Conservation (phyloP, 1,140 invertebrate species). For the Ceratosolen solmsi region DNA sequence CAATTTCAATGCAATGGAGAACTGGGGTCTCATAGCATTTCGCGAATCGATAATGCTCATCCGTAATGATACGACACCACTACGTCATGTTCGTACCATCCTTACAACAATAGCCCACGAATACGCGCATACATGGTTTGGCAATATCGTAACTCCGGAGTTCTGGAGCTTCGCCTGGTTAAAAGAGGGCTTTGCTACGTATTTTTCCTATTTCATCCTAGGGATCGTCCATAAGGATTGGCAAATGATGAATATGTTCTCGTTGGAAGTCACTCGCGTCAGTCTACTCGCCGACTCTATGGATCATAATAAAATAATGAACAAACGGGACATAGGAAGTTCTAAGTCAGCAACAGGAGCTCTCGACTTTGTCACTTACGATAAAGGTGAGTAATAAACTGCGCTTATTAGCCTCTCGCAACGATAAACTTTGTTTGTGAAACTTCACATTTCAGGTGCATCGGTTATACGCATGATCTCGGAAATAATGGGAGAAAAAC, state of each 20-base stretch:
- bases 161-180: slow-evolving; percentile 88
- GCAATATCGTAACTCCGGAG: slow-evolving; percentile 83
- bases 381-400: slow-evolving; percentile 68
- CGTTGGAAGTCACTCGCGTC: slow-evolving; percentile 79
- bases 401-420: slow-evolving; percentile 42
- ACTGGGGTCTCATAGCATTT: slow-evolving; percentile 76
- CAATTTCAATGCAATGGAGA: slow-evolving; percentile 85
- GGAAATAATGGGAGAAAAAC: slow-evolving; percentile 77
- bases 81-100: slow-evolving; percentile 75
- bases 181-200: slow-evolving; percentile 88
- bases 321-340: slow-evolving; percentile 79
- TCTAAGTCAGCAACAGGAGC: slow-evolving; percentile 80
- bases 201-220: slow-evolving; percentile 80
- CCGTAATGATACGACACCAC: slow-evolving; percentile 76
- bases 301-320: slow-evolving; percentile 82
- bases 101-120: slow-evolving; percentile 85
- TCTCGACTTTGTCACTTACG: slow-evolving; percentile 88
- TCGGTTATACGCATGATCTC: slow-evolving; percentile 84
- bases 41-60: slow-evolving; percentile 83
- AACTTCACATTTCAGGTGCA: slow-evolving; percentile 72
- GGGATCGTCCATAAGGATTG: slow-evolving; percentile 74
- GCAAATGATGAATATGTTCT: slow-evolving; percentile 85
- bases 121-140: slow-evolving; percentile 88
- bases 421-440: slow-evolving; percentile 5
- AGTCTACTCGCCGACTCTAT: slow-evolving; percentile 77